phyloP scores from a whole-genome alignment of 2,888 invertebrate genomes.

The Marronus borbonicus region DNA sequence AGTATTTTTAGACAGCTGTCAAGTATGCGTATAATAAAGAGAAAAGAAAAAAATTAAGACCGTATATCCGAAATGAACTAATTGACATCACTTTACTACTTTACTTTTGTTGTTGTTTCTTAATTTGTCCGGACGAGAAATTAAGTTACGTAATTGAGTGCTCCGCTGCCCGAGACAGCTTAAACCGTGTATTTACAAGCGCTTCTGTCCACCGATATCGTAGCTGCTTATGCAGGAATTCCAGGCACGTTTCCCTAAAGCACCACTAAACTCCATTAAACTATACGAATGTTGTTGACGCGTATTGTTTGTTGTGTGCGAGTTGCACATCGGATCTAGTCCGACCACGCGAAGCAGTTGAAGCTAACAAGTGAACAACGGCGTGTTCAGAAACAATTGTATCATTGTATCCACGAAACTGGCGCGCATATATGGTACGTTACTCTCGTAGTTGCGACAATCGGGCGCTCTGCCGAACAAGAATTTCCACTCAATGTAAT shows the following conservation, averaged over 20 bases:
- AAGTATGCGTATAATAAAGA: background rate
- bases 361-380: background rate
- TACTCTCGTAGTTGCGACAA: no score
- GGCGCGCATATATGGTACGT: no score
- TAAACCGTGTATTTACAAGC: no score
- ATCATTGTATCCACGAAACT: no score
- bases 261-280: background rate
- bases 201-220: no score
- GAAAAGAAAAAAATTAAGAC: constrained; percentile 39
- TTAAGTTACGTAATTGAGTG: constrained; percentile 31
- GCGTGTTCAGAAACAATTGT: no score
- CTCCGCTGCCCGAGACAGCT: background rate
- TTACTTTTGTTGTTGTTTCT: constrained; percentile 24
- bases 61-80: constrained; percentile 50
- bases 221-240: no score
- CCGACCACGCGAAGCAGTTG: background rate
- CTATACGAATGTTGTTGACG: background rate
- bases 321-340: background rate
- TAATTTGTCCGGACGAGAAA: constrained; percentile 49
- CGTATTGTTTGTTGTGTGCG: background rate
- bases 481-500: constrained; percentile 15
- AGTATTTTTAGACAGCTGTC: constrained; percentile 34
- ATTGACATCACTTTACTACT: constrained; percentile 57
- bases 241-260: no score
- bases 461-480: background rate